Percentiles rank a stretch among this genome's conserved stretches.
Conservation (phyloP, 1,140 invertebrate species). For the Cyclina sinensis region DNA sequence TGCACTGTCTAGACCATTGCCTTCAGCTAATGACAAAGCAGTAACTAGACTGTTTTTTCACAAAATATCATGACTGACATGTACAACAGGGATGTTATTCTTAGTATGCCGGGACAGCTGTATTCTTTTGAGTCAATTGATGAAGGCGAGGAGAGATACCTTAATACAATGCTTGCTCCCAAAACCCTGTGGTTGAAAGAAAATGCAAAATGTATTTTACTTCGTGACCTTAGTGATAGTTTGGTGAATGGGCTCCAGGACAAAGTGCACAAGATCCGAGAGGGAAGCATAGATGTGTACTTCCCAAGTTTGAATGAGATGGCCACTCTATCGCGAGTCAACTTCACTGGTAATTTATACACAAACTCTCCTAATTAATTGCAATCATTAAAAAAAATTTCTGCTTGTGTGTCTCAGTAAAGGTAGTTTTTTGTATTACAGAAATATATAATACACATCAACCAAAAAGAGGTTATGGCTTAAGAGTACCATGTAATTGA, state of each 20-base stretch:
- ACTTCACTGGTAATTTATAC: slow-evolving; percentile 31
- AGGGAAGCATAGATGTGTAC: slow-evolving; percentile 38
- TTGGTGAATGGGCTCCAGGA: slow-evolving; percentile 50
- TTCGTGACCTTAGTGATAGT: slow-evolving; percentile 44
- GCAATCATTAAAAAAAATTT: too few relatives aligned
- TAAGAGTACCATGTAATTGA: too few relatives aligned
- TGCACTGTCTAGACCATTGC: neutral
- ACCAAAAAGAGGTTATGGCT: too few relatives aligned
- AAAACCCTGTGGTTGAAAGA: too few relatives aligned
- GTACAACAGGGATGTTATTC: neutral
- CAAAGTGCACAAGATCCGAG: neutral
- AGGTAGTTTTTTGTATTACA: too few relatives aligned
- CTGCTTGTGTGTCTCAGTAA: too few relatives aligned
- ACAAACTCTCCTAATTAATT: too few relatives aligned
- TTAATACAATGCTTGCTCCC: neutral
- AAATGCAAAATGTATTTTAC: slow-evolving; percentile 20
- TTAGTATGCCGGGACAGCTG: slow-evolving; percentile 5
- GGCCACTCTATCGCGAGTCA: slow-evolving; percentile 5
- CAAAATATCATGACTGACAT: too few relatives aligned
- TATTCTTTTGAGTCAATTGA: slow-evolving; percentile 13
- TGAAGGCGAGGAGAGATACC: slow-evolving; percentile 2
- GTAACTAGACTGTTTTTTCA: too few relatives aligned
- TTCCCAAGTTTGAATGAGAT: slow-evolving; percentile 17
- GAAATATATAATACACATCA: too few relatives aligned
- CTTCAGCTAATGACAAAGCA: too few relatives aligned